Conservation (phyloP, 2,113 vertebrate genomes). For the Varanus komodoensis region DNA sequence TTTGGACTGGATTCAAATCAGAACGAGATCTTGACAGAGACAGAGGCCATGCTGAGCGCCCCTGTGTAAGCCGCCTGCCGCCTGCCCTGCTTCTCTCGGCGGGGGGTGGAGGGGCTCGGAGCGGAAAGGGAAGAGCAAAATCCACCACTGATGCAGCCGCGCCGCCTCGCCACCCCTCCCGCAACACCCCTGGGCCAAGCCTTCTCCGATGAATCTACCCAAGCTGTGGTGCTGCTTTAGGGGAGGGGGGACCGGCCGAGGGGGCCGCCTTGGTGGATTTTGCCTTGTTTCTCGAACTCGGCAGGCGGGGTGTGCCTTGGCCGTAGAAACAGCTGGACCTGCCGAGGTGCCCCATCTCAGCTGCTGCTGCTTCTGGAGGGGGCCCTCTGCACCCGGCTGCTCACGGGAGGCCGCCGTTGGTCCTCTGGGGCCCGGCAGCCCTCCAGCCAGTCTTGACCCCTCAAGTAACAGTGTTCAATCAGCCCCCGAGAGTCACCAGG, state of each 20-base stretch:
- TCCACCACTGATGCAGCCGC: background rate
- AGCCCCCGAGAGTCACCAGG: slow-evolving; percentile 33
- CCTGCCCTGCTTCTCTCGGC: background rate
- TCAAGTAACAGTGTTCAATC: slow-evolving; percentile 67
- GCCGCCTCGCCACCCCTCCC: background rate
- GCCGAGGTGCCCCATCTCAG: slow-evolving; percentile 38
- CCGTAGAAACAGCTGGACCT: slow-evolving; percentile 64
- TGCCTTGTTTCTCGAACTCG: background rate
- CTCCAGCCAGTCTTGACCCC: slow-evolving; percentile 18
- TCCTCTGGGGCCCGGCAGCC: background rate
- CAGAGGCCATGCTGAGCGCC: slow-evolving; percentile 91
- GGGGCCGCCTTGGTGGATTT: background rate
- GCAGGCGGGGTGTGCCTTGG: slow-evolving; percentile 47
- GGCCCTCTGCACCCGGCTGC: slow-evolving; percentile 37
- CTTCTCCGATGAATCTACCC: slow-evolving; percentile 39
- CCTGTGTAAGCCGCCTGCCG: slow-evolving; percentile 85
- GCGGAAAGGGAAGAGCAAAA: slow-evolving; percentile 40
- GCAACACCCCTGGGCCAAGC: slow-evolving; percentile 20
- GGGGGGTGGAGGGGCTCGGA: slow-evolving; percentile 34
- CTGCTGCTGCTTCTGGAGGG: background rate
- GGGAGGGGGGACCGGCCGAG: background rate
- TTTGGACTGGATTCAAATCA: slow-evolving; percentile 98
- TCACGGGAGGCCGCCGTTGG: slow-evolving; percentile 12
- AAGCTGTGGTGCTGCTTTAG: slow-evolving; percentile 29
- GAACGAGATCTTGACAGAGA: slow-evolving; percentile 96